Percentiles rank a stretch among this genome's conserved stretches.
These are phyloP conservation scores for Alethe diademata DNA, from an alignment of 2,113 vertebrate species.

Conservation along the genomic window DNA sequence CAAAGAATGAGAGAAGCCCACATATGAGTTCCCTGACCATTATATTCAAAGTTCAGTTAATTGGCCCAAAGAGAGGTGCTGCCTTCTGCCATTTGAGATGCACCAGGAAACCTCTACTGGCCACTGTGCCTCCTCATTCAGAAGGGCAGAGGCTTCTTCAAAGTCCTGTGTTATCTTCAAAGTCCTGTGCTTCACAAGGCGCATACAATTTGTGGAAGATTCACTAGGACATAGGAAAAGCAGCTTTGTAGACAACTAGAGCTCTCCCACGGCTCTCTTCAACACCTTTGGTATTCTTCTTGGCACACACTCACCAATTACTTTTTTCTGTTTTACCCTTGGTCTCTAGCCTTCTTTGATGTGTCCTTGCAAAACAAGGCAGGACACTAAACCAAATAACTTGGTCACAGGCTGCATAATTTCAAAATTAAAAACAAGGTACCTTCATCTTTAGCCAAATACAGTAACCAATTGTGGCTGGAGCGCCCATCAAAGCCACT, in stretches of 20 bases:
- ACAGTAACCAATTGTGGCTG: neutral
- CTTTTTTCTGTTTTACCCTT: neutral
- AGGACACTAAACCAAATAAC: neutral
- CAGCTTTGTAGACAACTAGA: neutral
- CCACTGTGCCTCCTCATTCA: neutral
- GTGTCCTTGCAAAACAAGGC: neutral
- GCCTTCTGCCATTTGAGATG: neutral
- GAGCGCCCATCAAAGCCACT: neutral
- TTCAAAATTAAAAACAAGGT: neutral
- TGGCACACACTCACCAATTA: neutral
- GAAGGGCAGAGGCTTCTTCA: neutral
- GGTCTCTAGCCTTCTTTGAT: neutral
- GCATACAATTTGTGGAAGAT: neutral
- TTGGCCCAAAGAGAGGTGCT: neutral
- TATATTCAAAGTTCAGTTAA: neutral
- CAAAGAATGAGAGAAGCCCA: neutral
- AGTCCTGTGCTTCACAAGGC: neutral
- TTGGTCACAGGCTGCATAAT: neutral
- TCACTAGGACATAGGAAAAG: neutral
- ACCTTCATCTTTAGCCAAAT: neutral
- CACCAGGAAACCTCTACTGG: neutral
- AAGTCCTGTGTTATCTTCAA: neutral
- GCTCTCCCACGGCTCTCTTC: neutral
- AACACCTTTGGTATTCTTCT: neutral
- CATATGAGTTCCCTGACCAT: neutral